Percentiles rank a stretch among this genome's conserved stretches.
Conservation (phyloP, 2,797 vertebrate genomes). For the Silurus aristotelis region DNA sequence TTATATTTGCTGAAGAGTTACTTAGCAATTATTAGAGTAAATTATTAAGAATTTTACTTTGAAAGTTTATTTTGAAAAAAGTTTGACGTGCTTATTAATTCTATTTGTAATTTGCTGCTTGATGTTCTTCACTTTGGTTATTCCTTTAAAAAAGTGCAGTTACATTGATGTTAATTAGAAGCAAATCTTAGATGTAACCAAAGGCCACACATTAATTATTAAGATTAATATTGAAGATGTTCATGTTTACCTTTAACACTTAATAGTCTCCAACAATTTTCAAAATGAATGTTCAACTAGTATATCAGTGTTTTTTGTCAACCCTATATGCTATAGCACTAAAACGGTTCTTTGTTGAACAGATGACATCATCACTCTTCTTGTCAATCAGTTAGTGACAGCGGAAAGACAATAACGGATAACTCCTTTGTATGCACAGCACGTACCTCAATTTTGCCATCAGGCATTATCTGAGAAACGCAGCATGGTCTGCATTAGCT, state of each 20-base stretch:
- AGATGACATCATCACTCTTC: background rate
- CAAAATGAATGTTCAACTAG: background rate
- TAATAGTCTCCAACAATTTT: background rate
- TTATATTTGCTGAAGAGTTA: background rate
- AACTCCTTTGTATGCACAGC: constrained; percentile 40
- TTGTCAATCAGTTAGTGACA: background rate
- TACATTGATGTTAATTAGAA: too few relatives aligned
- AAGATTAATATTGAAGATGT: background rate
- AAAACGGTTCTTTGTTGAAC: background rate
- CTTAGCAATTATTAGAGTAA: background rate
- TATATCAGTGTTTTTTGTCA: too few relatives aligned
- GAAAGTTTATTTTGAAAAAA: background rate
- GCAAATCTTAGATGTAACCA: background rate
- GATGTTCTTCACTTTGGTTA: background rate
- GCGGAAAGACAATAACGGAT: background rate
- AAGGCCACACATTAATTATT: background rate
- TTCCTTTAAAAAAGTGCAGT: background rate
- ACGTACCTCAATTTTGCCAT: constrained; percentile 36
- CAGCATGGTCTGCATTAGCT: constrained; percentile 17
- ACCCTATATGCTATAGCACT: background rate
- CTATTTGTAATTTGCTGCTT: background rate
- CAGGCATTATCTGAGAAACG: constrained; percentile 44
- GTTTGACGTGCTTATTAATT: background rate
- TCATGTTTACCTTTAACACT: background rate
- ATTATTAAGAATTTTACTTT: background rate